Conservation (phyloP, 2,113 vertebrate genomes). For the Actenoides hombroni region DNA sequence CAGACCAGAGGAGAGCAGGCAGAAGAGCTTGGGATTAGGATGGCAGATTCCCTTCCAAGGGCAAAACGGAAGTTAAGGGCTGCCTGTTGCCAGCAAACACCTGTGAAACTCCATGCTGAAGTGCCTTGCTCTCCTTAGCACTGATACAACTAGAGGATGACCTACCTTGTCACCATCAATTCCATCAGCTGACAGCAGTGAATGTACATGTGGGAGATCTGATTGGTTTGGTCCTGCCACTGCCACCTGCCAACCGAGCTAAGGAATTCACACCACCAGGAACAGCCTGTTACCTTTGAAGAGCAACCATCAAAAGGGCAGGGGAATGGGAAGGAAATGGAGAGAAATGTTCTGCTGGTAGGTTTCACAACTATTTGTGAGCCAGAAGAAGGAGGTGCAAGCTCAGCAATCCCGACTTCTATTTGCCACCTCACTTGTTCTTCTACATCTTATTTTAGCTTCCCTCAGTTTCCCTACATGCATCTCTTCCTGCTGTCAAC, state of each 20-base stretch:
- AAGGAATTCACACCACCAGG: neutral
- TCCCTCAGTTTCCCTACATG: neutral
- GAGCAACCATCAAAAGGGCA: neutral
- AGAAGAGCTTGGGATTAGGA: neutral
- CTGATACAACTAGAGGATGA: neutral
- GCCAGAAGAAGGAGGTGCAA: neutral
- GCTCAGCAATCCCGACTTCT: neutral
- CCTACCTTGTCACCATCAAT: neutral
- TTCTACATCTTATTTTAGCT: neutral
- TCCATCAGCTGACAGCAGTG: neutral
- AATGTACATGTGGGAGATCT: neutral
- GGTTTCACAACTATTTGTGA: neutral
- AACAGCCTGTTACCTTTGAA: neutral
- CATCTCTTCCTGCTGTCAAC: neutral
- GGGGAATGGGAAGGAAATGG: neutral
- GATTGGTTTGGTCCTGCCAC: neutral
- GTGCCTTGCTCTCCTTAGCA: neutral
- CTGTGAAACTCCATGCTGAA: neutral
- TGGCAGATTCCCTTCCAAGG: neutral
- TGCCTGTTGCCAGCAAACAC: neutral
- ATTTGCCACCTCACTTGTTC: neutral
- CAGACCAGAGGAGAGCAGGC: neutral
- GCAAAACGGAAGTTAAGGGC: neutral
- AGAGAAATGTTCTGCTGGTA: neutral
- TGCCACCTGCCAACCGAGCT: neutral